phyloP scores from a whole-genome alignment of 2,797 vertebrate genomes.

The Thalassophryne amazonica region DNA sequence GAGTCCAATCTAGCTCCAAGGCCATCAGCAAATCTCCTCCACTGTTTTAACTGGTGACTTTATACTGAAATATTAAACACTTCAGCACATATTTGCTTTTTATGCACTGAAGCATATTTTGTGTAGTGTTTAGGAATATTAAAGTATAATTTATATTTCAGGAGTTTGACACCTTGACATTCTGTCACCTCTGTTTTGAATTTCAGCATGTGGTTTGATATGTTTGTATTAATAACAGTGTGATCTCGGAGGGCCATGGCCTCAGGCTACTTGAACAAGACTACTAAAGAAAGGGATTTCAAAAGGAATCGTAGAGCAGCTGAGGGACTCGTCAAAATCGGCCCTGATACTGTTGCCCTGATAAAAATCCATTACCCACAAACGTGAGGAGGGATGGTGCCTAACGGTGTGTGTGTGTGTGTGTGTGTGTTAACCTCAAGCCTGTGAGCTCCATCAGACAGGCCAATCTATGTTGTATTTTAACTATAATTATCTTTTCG shows the following conservation, averaged over 20 bases:
- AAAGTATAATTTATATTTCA: slow-evolving; percentile 81
- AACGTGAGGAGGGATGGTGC: slow-evolving; percentile 62
- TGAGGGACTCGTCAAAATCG: slow-evolving; percentile 81
- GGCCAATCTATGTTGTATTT: too few species aligned
- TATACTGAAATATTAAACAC: slow-evolving; percentile 67
- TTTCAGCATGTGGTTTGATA: slow-evolving; percentile 83
- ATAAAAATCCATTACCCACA: slow-evolving; percentile 84
- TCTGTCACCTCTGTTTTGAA: slow-evolving; percentile 82
- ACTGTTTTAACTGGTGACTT: slow-evolving; percentile 52
- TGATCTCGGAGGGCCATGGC: slow-evolving; percentile 84
- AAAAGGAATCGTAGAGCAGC: slow-evolving; percentile 85
- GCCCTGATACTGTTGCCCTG: slow-evolving; percentile 78
- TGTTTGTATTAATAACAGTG: slow-evolving; percentile 86
- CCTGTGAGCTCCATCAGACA: too few species aligned
- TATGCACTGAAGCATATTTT: slow-evolving; percentile 68
- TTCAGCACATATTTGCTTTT: slow-evolving; percentile 48
- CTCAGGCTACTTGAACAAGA: slow-evolving; percentile 81
- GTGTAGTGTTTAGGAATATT: slow-evolving; percentile 79
- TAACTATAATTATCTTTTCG: too few species aligned
- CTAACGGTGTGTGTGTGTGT: slow-evolving; percentile 6
- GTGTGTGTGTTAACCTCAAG: slow-evolving; percentile 17
- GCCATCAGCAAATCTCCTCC: slow-evolving; percentile 39
- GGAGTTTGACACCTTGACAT: slow-evolving; percentile 82
- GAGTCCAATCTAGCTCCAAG: slow-evolving; percentile 24
- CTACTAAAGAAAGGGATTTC: slow-evolving; percentile 83